Percentiles rank a stretch among this genome's conserved stretches.
Evolutionary conservation across 2,113 vertebrate genomes (phyloP).

Genomic region (Pungitius pungitius): DNA sequence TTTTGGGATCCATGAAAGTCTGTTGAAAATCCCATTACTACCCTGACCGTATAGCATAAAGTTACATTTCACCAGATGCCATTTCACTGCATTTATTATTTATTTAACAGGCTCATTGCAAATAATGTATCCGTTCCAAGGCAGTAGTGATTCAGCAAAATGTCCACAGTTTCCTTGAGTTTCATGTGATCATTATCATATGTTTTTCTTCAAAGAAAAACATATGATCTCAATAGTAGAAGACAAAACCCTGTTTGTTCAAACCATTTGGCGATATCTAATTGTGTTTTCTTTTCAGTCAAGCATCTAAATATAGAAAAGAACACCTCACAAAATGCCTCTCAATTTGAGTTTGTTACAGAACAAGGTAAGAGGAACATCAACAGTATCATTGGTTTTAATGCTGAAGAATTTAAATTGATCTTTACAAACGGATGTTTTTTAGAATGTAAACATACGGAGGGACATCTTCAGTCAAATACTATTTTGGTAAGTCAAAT

Average conservation of each 20-base stretch:
- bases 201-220: no score
- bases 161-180: not conserved
- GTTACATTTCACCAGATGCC: not conserved
- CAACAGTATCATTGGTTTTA: not conserved
- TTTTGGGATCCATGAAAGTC: not conserved
- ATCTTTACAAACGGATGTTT: conserved; percentile 42
- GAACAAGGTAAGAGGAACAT: conserved; percentile 85
- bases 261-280: not conserved
- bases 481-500: conserved; percentile 86
- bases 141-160: not conserved
- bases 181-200: no score
- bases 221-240: no score
- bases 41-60: not conserved
- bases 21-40: not conserved
- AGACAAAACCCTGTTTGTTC: no score
- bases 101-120: not conserved
- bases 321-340: conserved; percentile 82
- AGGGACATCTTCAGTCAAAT: conserved; percentile 89
- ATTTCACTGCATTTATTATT: not conserved
- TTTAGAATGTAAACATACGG: conserved; percentile 86
- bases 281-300: conserved; percentile 78
- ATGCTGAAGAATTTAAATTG: not conserved
- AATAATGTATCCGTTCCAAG: not conserved
- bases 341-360: conserved; percentile 85
- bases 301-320: conserved; percentile 88